Evolutionary conservation across 2,888 invertebrate genomes (phyloP), one percentile per base, ranked within the genome.

Genomic region (Gymnocheta viridis): DNA sequence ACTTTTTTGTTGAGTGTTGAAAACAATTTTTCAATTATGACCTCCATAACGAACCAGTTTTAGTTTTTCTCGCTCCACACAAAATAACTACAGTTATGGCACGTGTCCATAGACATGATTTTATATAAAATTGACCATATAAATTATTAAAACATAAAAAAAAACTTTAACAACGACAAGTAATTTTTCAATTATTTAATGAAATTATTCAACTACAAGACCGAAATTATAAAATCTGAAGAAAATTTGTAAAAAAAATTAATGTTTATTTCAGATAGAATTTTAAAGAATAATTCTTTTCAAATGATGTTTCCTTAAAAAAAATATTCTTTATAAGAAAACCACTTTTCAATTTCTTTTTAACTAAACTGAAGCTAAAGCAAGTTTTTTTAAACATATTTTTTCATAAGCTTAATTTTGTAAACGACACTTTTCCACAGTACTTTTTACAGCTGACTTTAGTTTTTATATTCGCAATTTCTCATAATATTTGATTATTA

Each of bases 21-120:
- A 84, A 84, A 84, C 84, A 78, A 84, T 84, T 84, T 84, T 84
- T 84, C 84, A 84, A 84, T 84, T 84, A 84, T 84, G 77, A 64
- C 77, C 77, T 78, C 81, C 73, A 81, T 69, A 77, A 67, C 80
- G 77, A 84, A 84, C 81, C 81, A 81, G 84, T 81, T 67, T 49
- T 7, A 35, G 10, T 29, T 66, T 49, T 62, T 44, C 14, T 24
- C 14, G 32, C 3, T 69, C 4, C 49, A 41, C 29, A 27, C 4
- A 27, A 44, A 38, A 47, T 7, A 73, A 62, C 41, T 77, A 77
- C 81, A 84, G 84, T 81, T 81, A 84, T 77, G 77, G 84, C 84
- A 84, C 84, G 84, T 84, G 84, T 73, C 84, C 64, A 58, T 27
- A 58, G 47, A 22, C 27, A 38, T 58, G 64, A 24, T 47, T 62